Base-by-base conservation (phyloP, 2,113 vertebrate genomes). In the Plestiodon gilberti region DNA sequence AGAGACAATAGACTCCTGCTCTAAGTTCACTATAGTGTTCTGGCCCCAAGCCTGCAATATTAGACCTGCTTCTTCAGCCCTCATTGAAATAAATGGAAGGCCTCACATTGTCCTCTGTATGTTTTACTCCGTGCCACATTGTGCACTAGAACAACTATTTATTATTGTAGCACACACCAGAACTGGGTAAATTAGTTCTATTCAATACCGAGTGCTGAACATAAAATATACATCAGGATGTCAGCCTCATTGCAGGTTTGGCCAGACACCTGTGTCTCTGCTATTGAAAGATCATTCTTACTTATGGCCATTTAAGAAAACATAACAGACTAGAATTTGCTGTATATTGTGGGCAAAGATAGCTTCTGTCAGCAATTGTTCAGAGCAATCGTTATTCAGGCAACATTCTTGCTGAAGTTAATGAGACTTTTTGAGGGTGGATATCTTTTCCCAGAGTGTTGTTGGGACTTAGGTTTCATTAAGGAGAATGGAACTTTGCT, bases 291-390 rank as follows among this genome's bases (percentile, higher is more conserved):
- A 87, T 87, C 85, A 81, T 87, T 87, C 85, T 87, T 87, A 87
- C 85, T 87, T 87, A 87, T 87, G 85, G 85, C 85, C 85, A 87
- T 81, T 87, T 87, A 87, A 87, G 85, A 87, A 87, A 87, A 87
- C 85, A 81, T 87, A 87, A 87, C 85, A 81, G 85, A 87, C 69
- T 81, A 87, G 85, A 81, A 81, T 87, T 87, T 87, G 85, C 78
- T 81, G 78, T 87, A 87, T 87, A 81, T 87, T 55, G 85, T 87
- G 85, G 78, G 78, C 85, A 87, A 87, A 81, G 85, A 87, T 81
- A 73, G 59, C 85, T 87, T 81, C 78, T 87, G 85, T 81, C 85
- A 87, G 85, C 85, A 87, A 87, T 87, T 81, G 70, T 81, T 87
- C 85, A 87, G 78, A 75, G 85, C 62, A 74, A 87, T 87, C 85